Evolutionary conservation across 2,797 vertebrate genomes (phyloP), one percentile per base, ranked within the genome.

Genomic region (Pipistrellus kuhlii): DNA sequence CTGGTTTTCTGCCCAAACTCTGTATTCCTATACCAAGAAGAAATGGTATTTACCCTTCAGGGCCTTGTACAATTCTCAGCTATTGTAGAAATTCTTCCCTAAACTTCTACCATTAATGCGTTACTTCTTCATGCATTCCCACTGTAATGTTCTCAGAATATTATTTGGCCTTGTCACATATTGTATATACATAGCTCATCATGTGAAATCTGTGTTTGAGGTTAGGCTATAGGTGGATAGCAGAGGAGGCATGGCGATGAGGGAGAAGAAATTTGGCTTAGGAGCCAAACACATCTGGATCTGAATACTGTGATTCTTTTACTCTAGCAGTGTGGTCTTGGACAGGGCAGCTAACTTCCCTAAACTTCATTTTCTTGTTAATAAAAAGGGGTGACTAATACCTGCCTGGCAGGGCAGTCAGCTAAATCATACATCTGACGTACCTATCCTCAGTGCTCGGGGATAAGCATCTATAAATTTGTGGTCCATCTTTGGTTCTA

Each of bases 321-420:
- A 82, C 23, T 69, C 76, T 68, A 80, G 53, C 80, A 92, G 8
- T 90, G 59, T 81, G 87, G 84, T 87, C 68, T 88, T 78, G 71
- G 86, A 84, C 81, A 21, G n/a, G 38, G 51, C 72, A 59, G 57
- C 71, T 92, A 48, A 90, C 30, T 10, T 92, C 41, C 17, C 30
- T 72, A 76, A 81, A 76, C 17, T 59, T 88, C 41, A 94, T 84
- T 94, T 94, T 32, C 46, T 90, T 86, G 30, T 95, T 92, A 85
- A 71, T 71, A 57, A 72, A 68, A 92, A 88, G 48, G 38, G 51
- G 25, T 80, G 38, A 81, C 69, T 81, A 80, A 85, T 84, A 35
- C 72, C 53, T 73, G 21, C 48, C 48, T 96, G 73, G n/a, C 10
- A 12, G n/a, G 35, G 23, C 30, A 77, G 69, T 88, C 8, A 83